These are phyloP conservation scores for Ptilodon capucinus DNA, from an alignment of 2,888 invertebrate genomes.

Conservation along the genomic window DNA sequence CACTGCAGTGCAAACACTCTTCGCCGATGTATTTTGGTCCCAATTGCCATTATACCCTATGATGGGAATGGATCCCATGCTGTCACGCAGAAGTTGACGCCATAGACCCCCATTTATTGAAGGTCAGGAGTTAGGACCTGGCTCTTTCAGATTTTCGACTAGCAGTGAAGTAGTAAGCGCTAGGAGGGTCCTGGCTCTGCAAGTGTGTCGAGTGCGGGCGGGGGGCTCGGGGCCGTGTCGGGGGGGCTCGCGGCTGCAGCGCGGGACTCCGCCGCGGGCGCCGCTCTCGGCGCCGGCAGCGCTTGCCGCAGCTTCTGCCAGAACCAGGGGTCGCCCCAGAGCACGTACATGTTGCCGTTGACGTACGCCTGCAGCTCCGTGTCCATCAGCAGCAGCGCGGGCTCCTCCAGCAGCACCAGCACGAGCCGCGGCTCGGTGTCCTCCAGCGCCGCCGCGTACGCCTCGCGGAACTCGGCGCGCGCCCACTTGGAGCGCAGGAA, in stretches of 20 bases:
- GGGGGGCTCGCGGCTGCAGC: not conserved
- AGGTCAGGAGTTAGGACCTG: no score
- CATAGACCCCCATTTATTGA: no score
- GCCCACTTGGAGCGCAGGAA: slow-evolving; percentile 77
- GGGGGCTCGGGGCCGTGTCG: no score
- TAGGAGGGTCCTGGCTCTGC: no score
- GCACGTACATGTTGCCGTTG: slow-evolving; percentile 83
- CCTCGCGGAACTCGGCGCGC: slow-evolving; percentile 86
- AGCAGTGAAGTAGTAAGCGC: no score
- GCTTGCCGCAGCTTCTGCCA: slow-evolving; percentile 90
- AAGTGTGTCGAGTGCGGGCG: no score
- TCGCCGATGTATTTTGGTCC: no score
- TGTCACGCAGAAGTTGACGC: no score
- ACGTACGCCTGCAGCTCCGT: not conserved
- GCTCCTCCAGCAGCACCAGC: not conserved
- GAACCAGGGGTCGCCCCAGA: slow-evolving; percentile 91
- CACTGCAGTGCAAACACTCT: no score
- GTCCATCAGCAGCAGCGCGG: slow-evolving; percentile 85
- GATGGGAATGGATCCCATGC: no score
- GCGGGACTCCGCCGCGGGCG: not conserved
- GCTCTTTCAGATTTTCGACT: no score
- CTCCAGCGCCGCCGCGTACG: slow-evolving; percentile 50
- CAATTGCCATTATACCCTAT: no score
- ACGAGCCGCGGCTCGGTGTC: slow-evolving; percentile 75
- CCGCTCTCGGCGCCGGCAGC: slow-evolving; percentile 62